Evolutionary conservation across 2,797 vertebrate species (phyloP).

Genomic region (Hybognathus amarus): DNA sequence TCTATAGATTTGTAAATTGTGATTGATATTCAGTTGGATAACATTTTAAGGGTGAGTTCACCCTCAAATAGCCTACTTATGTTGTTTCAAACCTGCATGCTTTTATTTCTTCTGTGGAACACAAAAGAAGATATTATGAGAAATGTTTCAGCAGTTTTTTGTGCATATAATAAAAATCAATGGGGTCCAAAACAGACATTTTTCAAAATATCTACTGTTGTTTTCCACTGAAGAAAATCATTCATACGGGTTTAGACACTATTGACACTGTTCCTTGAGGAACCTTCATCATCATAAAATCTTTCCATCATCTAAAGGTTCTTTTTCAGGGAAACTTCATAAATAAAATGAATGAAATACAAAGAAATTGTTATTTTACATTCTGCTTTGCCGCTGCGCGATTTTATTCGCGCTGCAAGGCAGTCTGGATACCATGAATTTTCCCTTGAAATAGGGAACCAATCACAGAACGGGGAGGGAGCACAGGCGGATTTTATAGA

Average conservation of each 20-base stretch:
- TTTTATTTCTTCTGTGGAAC: neutral
- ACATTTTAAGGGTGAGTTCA: neutral
- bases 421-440: too few relatives aligned
- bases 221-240: neutral
- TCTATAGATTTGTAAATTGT: neutral
- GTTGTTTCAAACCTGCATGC: neutral
- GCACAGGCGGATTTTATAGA: too few relatives aligned
- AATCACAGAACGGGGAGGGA: too few relatives aligned
- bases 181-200: neutral
- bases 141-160: neutral
- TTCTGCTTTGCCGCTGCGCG: too few relatives aligned
- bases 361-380: neutral
- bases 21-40: neutral
- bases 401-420: too few relatives aligned
- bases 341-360: neutral
- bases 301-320: neutral
- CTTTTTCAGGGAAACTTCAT: neutral
- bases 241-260: neutral
- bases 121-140: neutral
- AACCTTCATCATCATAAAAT: neutral
- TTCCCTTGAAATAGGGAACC: too few relatives aligned
- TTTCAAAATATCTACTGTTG: neutral
- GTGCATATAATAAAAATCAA: neutral
- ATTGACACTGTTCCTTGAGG: neutral
- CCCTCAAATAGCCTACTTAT: neutral